These are phyloP conservation scores for Hofmannophila pseudospretella DNA, from an alignment of 2,888 invertebrate species.

Conservation along the genomic window DNA sequence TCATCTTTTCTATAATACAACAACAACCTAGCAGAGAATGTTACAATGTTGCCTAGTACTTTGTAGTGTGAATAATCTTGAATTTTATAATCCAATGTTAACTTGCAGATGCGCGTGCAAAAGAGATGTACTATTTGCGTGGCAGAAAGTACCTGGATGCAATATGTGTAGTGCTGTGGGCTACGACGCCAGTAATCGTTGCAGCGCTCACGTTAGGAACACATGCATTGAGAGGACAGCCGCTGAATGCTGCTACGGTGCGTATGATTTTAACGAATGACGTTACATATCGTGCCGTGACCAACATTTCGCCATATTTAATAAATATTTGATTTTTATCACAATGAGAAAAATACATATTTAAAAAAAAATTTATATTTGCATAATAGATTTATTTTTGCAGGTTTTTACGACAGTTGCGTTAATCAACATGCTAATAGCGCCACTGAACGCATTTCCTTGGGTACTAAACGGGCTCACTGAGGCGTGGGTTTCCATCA, in stretches of 20 bases:
- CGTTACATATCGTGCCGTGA: no score
- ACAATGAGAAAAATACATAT: no score
- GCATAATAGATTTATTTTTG: no score
- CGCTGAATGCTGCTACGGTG: conserved; percentile 90
- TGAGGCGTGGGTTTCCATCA: conserved; percentile 96
- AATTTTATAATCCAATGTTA: no score
- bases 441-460: conserved; percentile 97
- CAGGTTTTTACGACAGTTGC: conserved; percentile 94
- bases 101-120: conserved; percentile 78
- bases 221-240: conserved; percentile 86
- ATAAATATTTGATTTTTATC: no score
- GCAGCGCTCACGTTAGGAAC: conserved; percentile 89
- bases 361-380: no score
- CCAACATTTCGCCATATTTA: not conserved
- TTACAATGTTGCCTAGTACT: no score
- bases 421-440: conserved; percentile 95
- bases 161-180: conserved; percentile 98
- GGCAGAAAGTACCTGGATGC: conserved; percentile 97
- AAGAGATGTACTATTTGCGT: conserved; percentile 87
- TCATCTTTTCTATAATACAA: no score
- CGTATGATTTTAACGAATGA: conserved; percentile 17
- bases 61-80: no score
- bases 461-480: conserved; percentile 98
- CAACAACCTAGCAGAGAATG: no score
- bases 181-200: conserved; percentile 95